These are phyloP conservation scores for Phylloscopus whistleri DNA, from an alignment of 2,113 vertebrate species.

Conservation along the genomic window DNA sequence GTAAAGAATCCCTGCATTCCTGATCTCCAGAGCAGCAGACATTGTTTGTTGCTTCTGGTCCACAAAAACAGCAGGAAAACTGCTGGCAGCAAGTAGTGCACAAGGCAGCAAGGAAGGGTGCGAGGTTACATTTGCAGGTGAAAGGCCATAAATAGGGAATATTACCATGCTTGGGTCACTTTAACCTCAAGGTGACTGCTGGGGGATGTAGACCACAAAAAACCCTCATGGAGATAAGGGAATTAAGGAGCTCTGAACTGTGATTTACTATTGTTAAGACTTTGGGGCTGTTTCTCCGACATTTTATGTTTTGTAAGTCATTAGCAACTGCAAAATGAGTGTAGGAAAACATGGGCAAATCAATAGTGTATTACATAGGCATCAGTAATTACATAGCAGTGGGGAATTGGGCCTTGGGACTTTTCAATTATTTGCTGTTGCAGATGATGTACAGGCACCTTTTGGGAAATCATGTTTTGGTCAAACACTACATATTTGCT, in stretches of 20 bases:
- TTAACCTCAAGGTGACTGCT: background rate
- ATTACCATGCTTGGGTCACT: background rate
- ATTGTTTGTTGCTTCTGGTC: background rate
- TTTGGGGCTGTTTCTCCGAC: background rate
- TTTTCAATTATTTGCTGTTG: conserved; percentile 45
- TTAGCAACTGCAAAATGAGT: conserved; percentile 24
- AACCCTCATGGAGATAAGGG: background rate
- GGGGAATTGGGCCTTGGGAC: background rate
- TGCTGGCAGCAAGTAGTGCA: background rate
- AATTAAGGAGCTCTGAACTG: background rate
- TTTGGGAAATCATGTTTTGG: conserved; percentile 45
- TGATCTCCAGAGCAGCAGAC: background rate
- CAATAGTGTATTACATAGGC: conserved; percentile 29
- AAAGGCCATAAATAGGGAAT: background rate
- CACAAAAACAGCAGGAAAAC: background rate
- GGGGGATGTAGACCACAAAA: accelerated
- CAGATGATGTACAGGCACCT: conserved; percentile 10
- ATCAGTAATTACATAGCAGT: conserved; percentile 33
- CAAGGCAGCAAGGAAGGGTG: background rate
- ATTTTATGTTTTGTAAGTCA: background rate
- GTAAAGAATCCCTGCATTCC: background rate
- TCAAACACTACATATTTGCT: background rate
- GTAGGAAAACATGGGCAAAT: background rate
- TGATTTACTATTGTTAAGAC: background rate
- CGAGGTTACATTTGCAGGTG: background rate